Conservation (phyloP, 2,888 invertebrate species). For the Scelioninae gen. 1 region DNA sequence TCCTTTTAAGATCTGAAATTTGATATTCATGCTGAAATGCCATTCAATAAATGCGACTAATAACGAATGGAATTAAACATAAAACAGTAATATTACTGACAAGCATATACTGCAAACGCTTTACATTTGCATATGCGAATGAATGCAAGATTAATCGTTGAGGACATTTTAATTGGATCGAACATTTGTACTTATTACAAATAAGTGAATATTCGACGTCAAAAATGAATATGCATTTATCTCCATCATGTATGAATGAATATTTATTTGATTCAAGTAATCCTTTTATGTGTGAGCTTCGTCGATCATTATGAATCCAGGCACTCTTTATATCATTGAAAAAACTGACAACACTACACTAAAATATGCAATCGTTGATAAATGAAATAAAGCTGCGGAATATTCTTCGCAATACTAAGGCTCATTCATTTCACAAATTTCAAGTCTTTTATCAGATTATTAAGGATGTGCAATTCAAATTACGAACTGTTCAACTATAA, state of each 20-base stretch:
- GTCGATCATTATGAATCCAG: conserved; percentile 62
- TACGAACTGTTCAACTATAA: conserved; percentile 62
- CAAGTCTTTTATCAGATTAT: conserved; percentile 62
- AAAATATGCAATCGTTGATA: conserved; percentile 59
- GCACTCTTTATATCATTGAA: conserved; percentile 52
- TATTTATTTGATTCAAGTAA: conserved; percentile 60
- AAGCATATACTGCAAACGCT: neutral
- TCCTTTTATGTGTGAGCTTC: conserved; percentile 51
- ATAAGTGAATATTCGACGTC: conserved; percentile 32
- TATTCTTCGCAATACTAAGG: conserved; percentile 47
- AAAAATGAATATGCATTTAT: conserved; percentile 64
- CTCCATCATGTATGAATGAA: conserved; percentile 67
- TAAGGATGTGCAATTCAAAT: conserved; percentile 67
- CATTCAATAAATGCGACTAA: too few relatives aligned
- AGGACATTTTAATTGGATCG: conserved; percentile 59
- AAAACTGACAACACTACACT: conserved; percentile 50
- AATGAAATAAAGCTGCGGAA: conserved; percentile 59
- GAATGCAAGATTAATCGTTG: conserved; percentile 52
- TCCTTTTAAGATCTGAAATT: too few relatives aligned
- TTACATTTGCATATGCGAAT: conserved; percentile 31
- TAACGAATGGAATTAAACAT: too few relatives aligned
- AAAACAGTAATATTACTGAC: too few relatives aligned
- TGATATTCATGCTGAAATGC: too few relatives aligned
- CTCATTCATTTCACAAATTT: conserved; percentile 61
- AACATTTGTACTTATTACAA: conserved; percentile 54